Conservation (phyloP, 2,113 vertebrate genomes). For the Chaetodon auriga region DNA sequence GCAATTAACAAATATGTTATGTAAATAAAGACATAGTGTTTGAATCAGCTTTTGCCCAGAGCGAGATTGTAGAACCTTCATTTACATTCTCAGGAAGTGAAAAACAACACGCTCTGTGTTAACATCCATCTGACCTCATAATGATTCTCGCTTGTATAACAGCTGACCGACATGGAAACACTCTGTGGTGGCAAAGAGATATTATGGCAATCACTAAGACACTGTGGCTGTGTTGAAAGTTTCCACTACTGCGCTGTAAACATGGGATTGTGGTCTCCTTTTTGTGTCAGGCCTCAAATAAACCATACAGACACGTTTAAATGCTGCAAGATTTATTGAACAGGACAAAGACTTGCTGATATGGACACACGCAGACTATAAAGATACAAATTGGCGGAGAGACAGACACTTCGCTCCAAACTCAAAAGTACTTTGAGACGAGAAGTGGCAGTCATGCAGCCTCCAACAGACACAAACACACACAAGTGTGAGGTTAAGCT, state of each 20-base stretch:
- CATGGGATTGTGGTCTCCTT: slow-evolving; percentile 27
- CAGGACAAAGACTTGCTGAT: neutral
- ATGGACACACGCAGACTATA: neutral
- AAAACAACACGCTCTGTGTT: slow-evolving; percentile 10
- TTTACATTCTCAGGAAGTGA: neutral
- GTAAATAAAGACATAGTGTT: neutral
- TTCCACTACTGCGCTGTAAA: slow-evolving; percentile 43
- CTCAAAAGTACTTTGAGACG: neutral
- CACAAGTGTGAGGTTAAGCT: slow-evolving; percentile 31
- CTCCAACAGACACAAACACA: neutral
- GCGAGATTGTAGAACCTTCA: neutral
- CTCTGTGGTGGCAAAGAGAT: slow-evolving; percentile 11
- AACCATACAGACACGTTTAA: slow-evolving; percentile 30
- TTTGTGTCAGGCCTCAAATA: slow-evolving; percentile 39
- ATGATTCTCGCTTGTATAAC: slow-evolving; percentile 9
- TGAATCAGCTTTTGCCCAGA: neutral
- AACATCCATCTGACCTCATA: neutral
- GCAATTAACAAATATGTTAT: too few species aligned
- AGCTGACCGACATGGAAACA: slow-evolving; percentile 33
- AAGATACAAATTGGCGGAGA: neutral
- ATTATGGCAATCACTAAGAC: slow-evolving; percentile 16
- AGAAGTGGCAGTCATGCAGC: neutral
- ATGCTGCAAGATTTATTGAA: slow-evolving; percentile 5
- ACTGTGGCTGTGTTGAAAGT: slow-evolving; percentile 50
- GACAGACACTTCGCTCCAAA: neutral